Percentiles rank a stretch among this genome's conserved stretches.
phyloP scores from a whole-genome alignment of 2,888 invertebrate species.

The Callyntrura guangdongensis region DNA sequence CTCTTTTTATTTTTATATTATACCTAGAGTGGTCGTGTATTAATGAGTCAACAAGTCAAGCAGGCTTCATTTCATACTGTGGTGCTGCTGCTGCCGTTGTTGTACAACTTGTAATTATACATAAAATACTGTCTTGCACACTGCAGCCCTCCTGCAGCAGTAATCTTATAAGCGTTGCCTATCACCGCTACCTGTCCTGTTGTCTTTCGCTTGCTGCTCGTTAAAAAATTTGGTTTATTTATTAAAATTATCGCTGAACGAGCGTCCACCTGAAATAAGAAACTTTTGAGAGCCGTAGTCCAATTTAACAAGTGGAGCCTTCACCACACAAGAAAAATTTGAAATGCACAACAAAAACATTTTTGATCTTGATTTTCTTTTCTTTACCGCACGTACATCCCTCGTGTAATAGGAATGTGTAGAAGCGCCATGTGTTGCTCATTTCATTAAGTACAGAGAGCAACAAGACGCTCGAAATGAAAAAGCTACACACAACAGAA shows the following conservation, averaged over 20 bases:
- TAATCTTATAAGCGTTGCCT: not conserved
- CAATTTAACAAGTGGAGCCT: not conserved
- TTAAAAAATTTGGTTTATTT: constrained; percentile 64
- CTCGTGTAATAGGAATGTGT: no score
- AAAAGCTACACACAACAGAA: not conserved
- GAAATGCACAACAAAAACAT: not conserved
- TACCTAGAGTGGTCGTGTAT: not conserved
- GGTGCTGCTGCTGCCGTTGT: not conserved
- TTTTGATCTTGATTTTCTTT: not conserved
- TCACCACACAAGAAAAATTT: not conserved
- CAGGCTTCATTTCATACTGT: not conserved
- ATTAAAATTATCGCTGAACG: not conserved
- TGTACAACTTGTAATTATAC: constrained; percentile 15
- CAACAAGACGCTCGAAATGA: not conserved
- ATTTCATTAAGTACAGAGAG: constrained; percentile 35
- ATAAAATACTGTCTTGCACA: not conserved
- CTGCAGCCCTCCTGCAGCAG: not conserved
- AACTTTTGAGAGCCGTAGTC: not conserved
- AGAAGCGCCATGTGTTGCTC: not conserved
- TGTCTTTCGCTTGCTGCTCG: not conserved
- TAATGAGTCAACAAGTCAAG: constrained; percentile 49
- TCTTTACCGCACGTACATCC: no score
- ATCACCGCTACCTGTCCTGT: not conserved
- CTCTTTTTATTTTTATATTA: not conserved
- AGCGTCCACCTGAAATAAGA: not conserved